phyloP scores from a whole-genome alignment of 2,113 vertebrate species.

The Cyanocitta stelleri region DNA sequence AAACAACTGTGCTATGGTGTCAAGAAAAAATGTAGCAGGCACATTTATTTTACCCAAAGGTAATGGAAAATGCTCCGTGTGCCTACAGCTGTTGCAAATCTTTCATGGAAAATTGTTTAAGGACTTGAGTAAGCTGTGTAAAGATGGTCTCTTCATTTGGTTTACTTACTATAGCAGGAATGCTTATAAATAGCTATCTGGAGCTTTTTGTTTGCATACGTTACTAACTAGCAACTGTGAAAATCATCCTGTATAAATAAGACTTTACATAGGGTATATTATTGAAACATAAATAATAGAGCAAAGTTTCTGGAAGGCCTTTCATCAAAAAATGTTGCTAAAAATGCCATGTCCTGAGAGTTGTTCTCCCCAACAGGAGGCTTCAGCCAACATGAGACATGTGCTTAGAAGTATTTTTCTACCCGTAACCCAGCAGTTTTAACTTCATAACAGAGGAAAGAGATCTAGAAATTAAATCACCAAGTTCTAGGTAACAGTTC shows the following conservation, averaged over 20 bases:
- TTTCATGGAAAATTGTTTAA: not conserved
- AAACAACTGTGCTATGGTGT: not conserved
- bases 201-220: not conserved
- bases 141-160: not conserved
- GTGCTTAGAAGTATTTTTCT: not conserved
- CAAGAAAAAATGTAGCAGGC: not conserved
- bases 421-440: not conserved
- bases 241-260: not conserved
- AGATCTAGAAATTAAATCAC: not conserved
- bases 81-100: not conserved
- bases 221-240: not conserved
- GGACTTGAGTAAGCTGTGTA: not conserved
- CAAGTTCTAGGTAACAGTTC: not conserved
- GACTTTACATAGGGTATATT: not conserved
- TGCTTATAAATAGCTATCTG: not conserved
- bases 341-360: not conserved
- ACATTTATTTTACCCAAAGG: not conserved
- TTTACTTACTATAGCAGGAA: not conserved
- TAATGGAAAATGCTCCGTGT: not conserved
- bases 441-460: not conserved
- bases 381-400: not conserved
- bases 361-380: not conserved
- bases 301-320: not conserved
- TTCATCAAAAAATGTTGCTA: not conserved
- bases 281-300: not conserved